Conservation (phyloP, 2,797 vertebrate species). For the Liparis tanakae region DNA sequence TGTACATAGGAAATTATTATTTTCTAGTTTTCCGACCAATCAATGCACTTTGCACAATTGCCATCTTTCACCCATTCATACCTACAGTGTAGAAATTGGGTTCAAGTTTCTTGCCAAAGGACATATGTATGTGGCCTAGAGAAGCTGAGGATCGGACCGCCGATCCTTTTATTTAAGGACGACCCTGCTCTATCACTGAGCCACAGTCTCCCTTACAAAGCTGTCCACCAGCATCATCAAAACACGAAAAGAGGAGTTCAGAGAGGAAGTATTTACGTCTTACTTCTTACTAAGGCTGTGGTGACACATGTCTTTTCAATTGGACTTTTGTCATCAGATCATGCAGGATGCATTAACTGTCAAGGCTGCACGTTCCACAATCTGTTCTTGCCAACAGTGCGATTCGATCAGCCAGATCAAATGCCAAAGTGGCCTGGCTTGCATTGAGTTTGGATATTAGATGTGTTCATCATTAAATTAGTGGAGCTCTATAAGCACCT, state of each 20-base stretch:
- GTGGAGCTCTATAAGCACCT: background rate
- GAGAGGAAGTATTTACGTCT: background rate
- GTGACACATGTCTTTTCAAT: background rate
- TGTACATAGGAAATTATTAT: background rate
- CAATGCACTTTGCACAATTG: no score
- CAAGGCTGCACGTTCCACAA: background rate
- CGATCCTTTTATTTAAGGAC: no score
- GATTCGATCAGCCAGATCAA: background rate
- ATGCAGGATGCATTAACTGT: background rate
- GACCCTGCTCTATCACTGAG: no score
- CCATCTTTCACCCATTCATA: no score
- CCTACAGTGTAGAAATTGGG: no score
- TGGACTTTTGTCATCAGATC: background rate
- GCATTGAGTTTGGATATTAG: background rate
- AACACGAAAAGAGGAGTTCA: background rate
- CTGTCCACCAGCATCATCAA: background rate
- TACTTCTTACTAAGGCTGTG: background rate
- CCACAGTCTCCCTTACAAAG: background rate
- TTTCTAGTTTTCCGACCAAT: no score
- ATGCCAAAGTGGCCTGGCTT: background rate
- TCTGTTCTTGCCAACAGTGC: background rate
- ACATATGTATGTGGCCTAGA: no score
- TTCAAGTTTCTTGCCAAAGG: no score
- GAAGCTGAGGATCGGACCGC: no score
- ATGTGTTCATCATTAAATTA: background rate